These are phyloP conservation scores for Tetrapedia diversipes DNA, from an alignment of 2,888 invertebrate genomes.

Conservation along the genomic window DNA sequence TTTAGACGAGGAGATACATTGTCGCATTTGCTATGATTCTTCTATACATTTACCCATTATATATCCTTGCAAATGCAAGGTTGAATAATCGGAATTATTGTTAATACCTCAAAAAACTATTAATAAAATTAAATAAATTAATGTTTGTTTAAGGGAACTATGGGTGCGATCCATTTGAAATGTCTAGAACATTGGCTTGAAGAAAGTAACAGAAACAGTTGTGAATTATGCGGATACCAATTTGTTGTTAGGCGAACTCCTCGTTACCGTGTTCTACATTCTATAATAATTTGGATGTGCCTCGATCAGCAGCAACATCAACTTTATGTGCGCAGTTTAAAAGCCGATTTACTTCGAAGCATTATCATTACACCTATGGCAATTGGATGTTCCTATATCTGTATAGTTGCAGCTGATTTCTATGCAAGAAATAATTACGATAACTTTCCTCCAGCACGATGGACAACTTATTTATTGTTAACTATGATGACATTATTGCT, in stretches of 20 bases:
- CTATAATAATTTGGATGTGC: conserved; percentile 85
- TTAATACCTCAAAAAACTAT: background rate
- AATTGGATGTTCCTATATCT: conserved; percentile 84
- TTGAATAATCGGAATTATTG: conserved; percentile 64
- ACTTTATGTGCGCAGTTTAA: conserved; percentile 79
- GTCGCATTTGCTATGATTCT: conserved; percentile 84
- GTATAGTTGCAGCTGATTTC: conserved; percentile 84
- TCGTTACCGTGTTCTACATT: conserved; percentile 85
- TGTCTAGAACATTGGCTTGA: conserved; percentile 91
- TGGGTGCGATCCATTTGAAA: conserved; percentile 88
- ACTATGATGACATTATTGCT: conserved; percentile 83
- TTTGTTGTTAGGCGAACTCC: conserved; percentile 88
- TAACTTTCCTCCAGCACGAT: conserved; percentile 83
- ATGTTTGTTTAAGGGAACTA: conserved; percentile 85
- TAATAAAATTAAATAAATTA: background rate
- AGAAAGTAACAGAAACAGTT: conserved; percentile 88
- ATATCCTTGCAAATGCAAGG: conserved; percentile 84
- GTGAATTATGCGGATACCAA: conserved; percentile 89
- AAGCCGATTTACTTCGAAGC: conserved; percentile 85
- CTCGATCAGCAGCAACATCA: conserved; percentile 76
- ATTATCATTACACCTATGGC: conserved; percentile 85
- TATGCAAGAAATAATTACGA: conserved; percentile 83
- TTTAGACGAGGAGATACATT: conserved; percentile 69
- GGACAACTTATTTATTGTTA: conserved; percentile 83
- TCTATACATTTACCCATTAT: conserved; percentile 82